phyloP scores from a whole-genome alignment of 2,113 vertebrate species.

The Recurvirostra avosetta region DNA sequence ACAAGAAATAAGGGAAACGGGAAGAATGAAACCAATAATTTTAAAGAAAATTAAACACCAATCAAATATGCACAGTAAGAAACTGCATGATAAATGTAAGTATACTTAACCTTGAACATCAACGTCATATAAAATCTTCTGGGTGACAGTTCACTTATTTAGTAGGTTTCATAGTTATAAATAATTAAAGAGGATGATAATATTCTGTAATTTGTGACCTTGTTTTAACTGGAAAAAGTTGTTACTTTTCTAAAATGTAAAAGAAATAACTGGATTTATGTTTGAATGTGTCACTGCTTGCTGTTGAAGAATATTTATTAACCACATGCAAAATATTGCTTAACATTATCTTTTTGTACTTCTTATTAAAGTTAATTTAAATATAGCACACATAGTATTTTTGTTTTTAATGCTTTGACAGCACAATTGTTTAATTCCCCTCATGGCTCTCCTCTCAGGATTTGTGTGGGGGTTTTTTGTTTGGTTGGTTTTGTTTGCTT shows the following conservation, averaged over 20 bases:
- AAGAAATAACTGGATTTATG: constrained; percentile 64
- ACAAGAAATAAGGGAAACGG: not conserved
- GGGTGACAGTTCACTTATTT: constrained; percentile 56
- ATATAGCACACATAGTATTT: constrained; percentile 56
- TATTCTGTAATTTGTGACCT: constrained; percentile 75
- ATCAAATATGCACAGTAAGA: constrained; percentile 49
- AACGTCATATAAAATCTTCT: constrained; percentile 34
- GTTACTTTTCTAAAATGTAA: constrained; percentile 70
- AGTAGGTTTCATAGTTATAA: constrained; percentile 53
- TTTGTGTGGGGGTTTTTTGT: not conserved
- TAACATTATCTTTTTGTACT: constrained; percentile 73
- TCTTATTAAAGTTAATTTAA: constrained; percentile 79
- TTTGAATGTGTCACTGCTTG: constrained; percentile 71
- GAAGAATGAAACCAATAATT: not conserved
- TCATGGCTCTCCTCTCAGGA: not conserved
- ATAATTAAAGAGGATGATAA: constrained; percentile 49
- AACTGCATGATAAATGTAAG: constrained; percentile 44
- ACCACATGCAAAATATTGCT: constrained; percentile 69
- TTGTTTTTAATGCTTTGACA: constrained; percentile 28
- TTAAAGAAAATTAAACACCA: constrained; percentile 18
- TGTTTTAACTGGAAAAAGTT: constrained; percentile 67
- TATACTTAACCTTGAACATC: constrained; percentile 55
- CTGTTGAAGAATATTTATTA: constrained; percentile 67
- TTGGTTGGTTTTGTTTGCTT: not conserved
- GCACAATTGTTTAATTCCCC: not conserved